Base-by-base conservation (phyloP, 1,140 invertebrate genomes). In the Drosophila bocki region DNA sequence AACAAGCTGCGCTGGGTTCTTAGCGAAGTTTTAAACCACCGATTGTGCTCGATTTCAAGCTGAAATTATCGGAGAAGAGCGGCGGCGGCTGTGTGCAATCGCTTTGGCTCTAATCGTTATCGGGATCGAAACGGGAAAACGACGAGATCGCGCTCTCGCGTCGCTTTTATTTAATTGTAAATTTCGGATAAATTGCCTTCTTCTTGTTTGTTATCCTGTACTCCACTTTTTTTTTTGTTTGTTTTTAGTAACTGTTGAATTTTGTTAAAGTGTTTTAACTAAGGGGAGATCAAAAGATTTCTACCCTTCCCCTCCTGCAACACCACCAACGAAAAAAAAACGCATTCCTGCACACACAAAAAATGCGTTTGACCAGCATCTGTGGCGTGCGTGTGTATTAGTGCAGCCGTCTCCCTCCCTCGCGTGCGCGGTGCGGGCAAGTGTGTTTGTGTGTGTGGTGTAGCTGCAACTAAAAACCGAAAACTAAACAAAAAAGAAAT, bases 391-490 rank as follows among this genome's bases (percentile, higher is more conserved):
- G 37, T 71, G 29, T 72, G 67, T 72, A 59, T 72, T 72, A 51
- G 53, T 72, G 53, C 67, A 41, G 44, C 8, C 42, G 4, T 37
- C 37, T 35, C 65, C 29, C 29, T 19, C 26, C 19, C 29, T 60
- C 45, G 22, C 45, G n/a, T 11, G 32, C 39, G 22, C 7, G 15
- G 57, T 22, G 7, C 7, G 7, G 33, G 57, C 50, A 56, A 56
- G 11, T 39, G 32, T 41, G 26, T 35, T 12, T 54, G 45, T 58
- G 33, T 70, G 35, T 48, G 32, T 61, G 11, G 41, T 58, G 41
- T 44, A 67, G 68, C 50, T 72, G 69, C 69, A 72, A 72, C 44
- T 72, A 41, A 72, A 74, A 72, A 51, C 68, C 68, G 59, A 74
- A 72, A 70, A 74, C 51, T 33, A 70, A 69, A 50, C 59, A 64